Evolutionary conservation across 2,113 vertebrate genomes (phyloP).

Genomic region (Pithys albifrons): DNA sequence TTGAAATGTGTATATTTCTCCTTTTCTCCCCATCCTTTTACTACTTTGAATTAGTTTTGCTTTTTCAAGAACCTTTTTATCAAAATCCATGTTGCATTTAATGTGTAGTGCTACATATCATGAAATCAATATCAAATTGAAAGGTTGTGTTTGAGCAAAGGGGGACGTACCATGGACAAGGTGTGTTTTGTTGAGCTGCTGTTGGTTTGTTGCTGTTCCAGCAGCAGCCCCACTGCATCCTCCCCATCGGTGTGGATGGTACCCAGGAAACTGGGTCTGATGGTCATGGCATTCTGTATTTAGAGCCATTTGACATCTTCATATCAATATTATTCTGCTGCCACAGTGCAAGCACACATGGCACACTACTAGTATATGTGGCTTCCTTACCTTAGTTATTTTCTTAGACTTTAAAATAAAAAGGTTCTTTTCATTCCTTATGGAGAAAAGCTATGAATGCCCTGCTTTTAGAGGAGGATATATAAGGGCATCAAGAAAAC

Average conservation of each 20-base stretch:
- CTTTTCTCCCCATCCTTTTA: neutral
- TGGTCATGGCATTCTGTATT: neutral
- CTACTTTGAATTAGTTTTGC: neutral
- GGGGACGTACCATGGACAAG: accelerated
- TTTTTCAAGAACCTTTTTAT: neutral
- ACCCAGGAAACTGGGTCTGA: neutral
- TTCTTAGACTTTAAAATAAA: neutral
- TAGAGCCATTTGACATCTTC: neutral
- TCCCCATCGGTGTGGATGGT: neutral
- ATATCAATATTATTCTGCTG: neutral
- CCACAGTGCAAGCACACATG: neutral
- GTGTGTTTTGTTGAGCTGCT: neutral
- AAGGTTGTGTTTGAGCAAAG: neutral
- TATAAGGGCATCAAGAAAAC: neutral
- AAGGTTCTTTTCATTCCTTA: neutral
- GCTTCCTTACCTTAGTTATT: neutral
- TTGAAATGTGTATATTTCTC: neutral
- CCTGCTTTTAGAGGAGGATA: neutral
- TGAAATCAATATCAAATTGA: neutral
- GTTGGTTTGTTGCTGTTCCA: neutral
- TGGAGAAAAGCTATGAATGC: neutral
- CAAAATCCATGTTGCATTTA: neutral
- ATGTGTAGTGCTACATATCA: neutral
- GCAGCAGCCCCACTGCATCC: neutral
- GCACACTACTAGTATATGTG: neutral